phyloP scores from a whole-genome alignment of 2,888 invertebrate genomes.

The Sinelater perroti region DNA sequence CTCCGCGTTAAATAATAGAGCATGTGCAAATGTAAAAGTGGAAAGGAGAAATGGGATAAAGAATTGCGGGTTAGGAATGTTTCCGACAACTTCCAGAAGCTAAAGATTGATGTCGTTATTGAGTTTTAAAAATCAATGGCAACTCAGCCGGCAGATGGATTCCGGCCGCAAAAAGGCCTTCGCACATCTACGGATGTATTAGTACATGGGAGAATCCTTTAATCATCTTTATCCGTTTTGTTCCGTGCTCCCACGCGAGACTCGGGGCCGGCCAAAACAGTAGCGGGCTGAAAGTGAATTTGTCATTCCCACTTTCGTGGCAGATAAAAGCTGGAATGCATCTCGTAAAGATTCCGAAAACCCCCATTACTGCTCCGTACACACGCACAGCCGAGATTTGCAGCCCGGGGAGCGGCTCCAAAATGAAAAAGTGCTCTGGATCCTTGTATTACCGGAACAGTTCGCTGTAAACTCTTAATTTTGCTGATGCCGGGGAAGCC shows the following conservation, averaged over 20 bases:
- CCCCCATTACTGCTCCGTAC: constrained; percentile 28
- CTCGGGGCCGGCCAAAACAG: constrained; percentile 21
- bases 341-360: constrained; percentile 28
- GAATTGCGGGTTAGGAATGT: constrained; percentile 3
- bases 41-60: background rate
- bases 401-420: constrained; percentile 19
- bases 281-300: constrained; percentile 31
- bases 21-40: constrained; percentile 1
- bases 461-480: constrained; percentile 14
- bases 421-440: constrained; percentile 19
- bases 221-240: constrained; percentile 26
- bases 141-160: background rate
- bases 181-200: constrained; percentile 7
- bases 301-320: constrained; percentile 32
- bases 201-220: constrained; percentile 21
- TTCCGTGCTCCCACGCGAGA: constrained; percentile 9
- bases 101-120: background rate
- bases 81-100: background rate
- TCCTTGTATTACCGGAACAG: constrained; percentile 9
- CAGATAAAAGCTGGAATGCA: constrained; percentile 32
- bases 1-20: background rate
- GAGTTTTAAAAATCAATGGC: constrained; percentile 6
- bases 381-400: constrained; percentile 23
- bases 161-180: background rate
- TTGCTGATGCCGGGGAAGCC: constrained; percentile 7